Evolutionary conservation across 2,113 vertebrate genomes (phyloP), one percentile per base, ranked within the genome.

Genomic region (Nothocercus nigrocapillus): DNA sequence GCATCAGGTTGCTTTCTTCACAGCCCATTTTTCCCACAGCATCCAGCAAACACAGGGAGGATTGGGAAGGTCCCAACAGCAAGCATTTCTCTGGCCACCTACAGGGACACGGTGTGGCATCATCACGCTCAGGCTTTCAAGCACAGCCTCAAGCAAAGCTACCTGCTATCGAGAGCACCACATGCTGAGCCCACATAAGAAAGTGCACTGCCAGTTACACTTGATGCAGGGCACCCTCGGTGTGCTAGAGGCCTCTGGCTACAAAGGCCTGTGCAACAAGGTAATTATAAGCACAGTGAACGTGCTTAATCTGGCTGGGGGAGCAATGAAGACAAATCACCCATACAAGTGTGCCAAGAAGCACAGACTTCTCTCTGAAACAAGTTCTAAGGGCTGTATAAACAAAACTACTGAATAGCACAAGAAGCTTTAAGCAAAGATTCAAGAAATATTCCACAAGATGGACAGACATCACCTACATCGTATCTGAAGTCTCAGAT

Each of bases 221-320:
- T 51, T 62, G 0, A 1, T 13, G 27, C 25, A 49, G 2, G 27
- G 1, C 56, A 84, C 14, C 13, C 21, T 16, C 8, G 70, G 69
- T 25, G 61, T 2, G 14, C 20, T 13, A 54, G 0, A 0, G 51
- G 63, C 21, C 28, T 64, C n/a, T 1, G 0, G 67, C 0, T 32
- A 49, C 34, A 34, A 36, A 21, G 19, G 34, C 14, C 53, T 8
- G 5, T 0, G 0, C 9, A 30, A 59, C 24, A 59, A 51, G 22
- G 21, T 13, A 13, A 34, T 25, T 47, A 21, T 11, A 70, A 1
- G 0, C 3, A 49, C 11, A 0, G 3, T 9, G 27, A 11, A 69
- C 13, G 22, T 1, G 3, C 87, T 34, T 17, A 49, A 61, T 15
- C 36, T 58, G 34, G 58, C 34, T 3, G 11, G 36, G 11, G 64